Evolutionary conservation across 2,888 invertebrate species (phyloP).

Genomic region (Mimas tiliae): DNA sequence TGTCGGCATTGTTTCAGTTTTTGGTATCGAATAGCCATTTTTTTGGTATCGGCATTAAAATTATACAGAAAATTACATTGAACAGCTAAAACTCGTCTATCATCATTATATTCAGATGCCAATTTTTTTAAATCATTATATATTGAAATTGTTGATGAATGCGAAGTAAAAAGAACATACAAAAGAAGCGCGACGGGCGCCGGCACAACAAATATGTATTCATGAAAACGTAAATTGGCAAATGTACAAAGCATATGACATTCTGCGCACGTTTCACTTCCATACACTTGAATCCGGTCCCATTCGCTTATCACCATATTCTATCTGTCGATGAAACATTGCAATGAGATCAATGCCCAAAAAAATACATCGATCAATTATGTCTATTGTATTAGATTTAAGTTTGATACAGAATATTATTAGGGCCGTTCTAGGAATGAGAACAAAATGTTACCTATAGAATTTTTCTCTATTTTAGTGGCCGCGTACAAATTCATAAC

Average conservation of each 20-base stretch:
- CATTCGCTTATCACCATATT: slow-evolving; percentile 20
- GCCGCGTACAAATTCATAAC: too few species aligned
- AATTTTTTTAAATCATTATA: not conserved
- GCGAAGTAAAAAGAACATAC: not conserved
- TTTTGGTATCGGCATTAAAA: not conserved
- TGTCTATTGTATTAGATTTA: not conserved
- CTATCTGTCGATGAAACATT: slow-evolving; percentile 15
- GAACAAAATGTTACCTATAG: not conserved
- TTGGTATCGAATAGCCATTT: slow-evolving; percentile 26
- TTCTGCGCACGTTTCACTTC: slow-evolving; percentile 21
- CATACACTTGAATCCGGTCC: slow-evolving; percentile 4
- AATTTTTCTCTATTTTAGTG: too few species aligned
- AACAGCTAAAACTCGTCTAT: not conserved
- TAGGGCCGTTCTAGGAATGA: not conserved
- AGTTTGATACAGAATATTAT: not conserved
- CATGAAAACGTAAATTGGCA: slow-evolving; percentile 19
- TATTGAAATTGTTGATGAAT: not conserved
- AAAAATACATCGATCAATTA: slow-evolving; percentile 8
- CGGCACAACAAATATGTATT: slow-evolving; percentile 7
- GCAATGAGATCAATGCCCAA: not conserved
- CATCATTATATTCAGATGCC: slow-evolving; percentile 8
- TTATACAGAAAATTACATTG: not conserved
- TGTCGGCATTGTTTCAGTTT: slow-evolving; percentile 1
- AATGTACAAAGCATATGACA: slow-evolving; percentile 23
- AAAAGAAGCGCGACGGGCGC: not conserved